Percentiles rank a stretch among this genome's conserved stretches.
Evolutionary conservation across 2,113 vertebrate species (phyloP).

Genomic region (Rhabdomys dilectus): DNA sequence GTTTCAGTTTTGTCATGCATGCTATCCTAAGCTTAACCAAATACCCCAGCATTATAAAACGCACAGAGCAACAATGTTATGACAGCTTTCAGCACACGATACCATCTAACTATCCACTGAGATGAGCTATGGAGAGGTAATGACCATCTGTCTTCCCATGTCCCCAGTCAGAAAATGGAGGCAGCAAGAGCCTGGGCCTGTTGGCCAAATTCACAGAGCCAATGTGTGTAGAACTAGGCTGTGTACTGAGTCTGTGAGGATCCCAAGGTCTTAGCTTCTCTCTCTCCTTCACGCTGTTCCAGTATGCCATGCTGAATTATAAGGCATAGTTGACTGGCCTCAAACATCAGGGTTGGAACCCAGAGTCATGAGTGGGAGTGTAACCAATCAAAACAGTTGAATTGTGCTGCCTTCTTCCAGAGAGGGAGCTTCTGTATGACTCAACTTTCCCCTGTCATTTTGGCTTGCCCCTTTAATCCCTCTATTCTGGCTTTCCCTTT

Average conservation of each 20-base stretch:
- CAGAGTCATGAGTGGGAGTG: not conserved
- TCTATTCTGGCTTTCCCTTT: not conserved
- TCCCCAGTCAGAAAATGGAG: not conserved
- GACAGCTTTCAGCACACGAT: not conserved
- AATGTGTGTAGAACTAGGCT: not conserved
- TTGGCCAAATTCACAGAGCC: not conserved
- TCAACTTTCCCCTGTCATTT: not conserved
- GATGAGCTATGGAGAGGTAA: not conserved
- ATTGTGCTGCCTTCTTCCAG: not conserved
- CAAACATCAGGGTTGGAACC: not conserved
- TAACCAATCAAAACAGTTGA: not conserved
- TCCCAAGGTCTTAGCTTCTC: not conserved
- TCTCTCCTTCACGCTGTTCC: not conserved
- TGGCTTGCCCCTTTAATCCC: not conserved
- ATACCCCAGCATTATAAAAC: not conserved
- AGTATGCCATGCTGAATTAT: not conserved
- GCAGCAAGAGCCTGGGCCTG: not conserved
- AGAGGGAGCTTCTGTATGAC: not conserved
- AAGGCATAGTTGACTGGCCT: not conserved
- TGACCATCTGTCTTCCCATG: not conserved
- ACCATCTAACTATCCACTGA: not conserved
- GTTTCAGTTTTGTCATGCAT: not conserved
- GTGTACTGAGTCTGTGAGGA: not conserved
- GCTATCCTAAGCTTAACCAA: not conserved
- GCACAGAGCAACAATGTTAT: not conserved